A percentile compares a stretch with the other conserved stretches of the same genome.
Conservation (phyloP, 1,140 invertebrate genomes). For the Steinernema khuongi region DNA sequence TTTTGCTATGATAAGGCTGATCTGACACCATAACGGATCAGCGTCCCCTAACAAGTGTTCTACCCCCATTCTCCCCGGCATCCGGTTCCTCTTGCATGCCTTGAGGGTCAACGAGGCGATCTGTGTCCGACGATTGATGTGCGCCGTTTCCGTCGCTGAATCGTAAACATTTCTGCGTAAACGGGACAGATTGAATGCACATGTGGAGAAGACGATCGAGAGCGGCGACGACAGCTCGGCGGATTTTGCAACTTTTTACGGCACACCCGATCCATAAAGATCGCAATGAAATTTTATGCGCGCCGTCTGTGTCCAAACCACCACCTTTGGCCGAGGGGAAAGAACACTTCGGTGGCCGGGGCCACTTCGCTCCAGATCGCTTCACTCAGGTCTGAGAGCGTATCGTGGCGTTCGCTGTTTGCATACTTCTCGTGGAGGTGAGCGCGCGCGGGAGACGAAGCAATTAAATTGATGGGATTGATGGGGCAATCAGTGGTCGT, state of each 20-base stretch:
- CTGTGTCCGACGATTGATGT: background rate
- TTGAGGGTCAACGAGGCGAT: background rate
- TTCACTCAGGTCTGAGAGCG: too few species aligned
- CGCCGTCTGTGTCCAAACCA: background rate
- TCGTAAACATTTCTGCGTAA: background rate
- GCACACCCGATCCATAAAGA: constrained; percentile 13
- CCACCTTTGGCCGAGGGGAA: constrained; percentile 6
- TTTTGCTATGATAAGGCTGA: too few species aligned
- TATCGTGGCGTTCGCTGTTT: background rate
- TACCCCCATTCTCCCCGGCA: background rate
- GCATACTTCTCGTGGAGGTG: constrained; percentile 4
- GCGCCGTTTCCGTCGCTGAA: background rate
- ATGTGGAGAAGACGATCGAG: background rate
- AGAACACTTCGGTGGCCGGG: background rate
- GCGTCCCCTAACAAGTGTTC: too few species aligned
- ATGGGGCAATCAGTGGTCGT: constrained; percentile 5
- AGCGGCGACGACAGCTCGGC: background rate
- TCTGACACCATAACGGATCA: too few species aligned
- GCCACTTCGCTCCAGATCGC: background rate
- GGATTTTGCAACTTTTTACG: constrained; percentile 15
- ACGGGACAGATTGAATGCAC: constrained; percentile 12
- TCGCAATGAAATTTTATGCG: constrained; percentile 15
- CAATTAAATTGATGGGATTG: constrained; percentile 17
- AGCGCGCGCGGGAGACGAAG: background rate
- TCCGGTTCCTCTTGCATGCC: background rate